Conservation (phyloP, 1,140 invertebrate genomes). For the Heliconius himera region DNA sequence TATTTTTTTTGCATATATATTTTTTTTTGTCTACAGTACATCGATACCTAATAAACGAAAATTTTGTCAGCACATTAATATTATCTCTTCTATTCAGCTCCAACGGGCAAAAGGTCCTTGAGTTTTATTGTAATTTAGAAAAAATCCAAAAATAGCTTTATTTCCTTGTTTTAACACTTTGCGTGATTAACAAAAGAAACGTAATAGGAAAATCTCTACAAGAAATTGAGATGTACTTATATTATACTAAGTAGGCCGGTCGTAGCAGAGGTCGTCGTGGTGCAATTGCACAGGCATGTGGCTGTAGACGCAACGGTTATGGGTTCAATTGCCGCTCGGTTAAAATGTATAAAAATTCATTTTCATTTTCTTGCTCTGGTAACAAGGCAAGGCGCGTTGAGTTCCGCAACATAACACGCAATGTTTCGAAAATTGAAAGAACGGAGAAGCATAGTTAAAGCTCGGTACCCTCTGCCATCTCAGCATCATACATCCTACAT, state of each 20-base stretch:
- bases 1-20: neutral
- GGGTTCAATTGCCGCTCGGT: neutral
- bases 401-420: neutral
- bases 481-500: too few species aligned
- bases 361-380: neutral
- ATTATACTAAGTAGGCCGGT: too few species aligned
- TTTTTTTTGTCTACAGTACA: constrained; percentile 12
- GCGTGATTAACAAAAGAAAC: too few species aligned
- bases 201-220: too few species aligned
- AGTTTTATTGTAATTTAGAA: too few species aligned
- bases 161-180: too few species aligned
- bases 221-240: too few species aligned
- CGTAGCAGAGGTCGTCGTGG: neutral
- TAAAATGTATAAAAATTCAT: neutral
- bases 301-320: neutral
- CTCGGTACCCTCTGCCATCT: too few species aligned
- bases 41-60: constrained; percentile 20
- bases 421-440: too few species aligned
- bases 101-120: neutral
- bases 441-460: too few species aligned
- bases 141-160: too few species aligned
- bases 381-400: neutral
- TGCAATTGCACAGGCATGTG: neutral
- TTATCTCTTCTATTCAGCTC: neutral
- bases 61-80: constrained; percentile 27